phyloP scores from a whole-genome alignment of 2,797 vertebrate species.

The Sebastes trivittatus region DNA sequence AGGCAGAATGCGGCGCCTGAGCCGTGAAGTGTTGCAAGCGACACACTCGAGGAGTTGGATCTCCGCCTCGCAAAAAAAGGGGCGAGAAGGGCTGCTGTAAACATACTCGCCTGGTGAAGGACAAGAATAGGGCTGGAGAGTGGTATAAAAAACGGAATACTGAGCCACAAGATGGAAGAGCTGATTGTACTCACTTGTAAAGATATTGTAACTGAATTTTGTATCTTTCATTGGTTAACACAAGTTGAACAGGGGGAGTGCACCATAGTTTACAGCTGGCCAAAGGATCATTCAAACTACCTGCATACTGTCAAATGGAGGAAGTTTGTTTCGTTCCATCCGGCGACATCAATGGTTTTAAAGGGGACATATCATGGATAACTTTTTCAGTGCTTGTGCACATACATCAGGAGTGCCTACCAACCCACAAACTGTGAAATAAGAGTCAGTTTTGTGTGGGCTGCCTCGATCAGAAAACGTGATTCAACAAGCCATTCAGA shows the following conservation, averaged over 20 bases:
- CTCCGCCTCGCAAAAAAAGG: slow-evolving; percentile 54
- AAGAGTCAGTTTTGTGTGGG: no score
- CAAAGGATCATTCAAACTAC: slow-evolving; percentile 10
- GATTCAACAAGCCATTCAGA: no score
- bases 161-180: slow-evolving; percentile 35
- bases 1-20: slow-evolving; percentile 56
- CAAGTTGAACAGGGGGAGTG: neutral
- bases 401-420: neutral
- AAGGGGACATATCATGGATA: no score
- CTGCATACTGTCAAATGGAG: slow-evolving; percentile 12
- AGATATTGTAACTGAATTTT: neutral
- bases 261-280: neutral
- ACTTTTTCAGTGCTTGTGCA: no score
- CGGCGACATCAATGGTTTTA: slow-evolving; percentile 20
- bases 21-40: slow-evolving; percentile 67
- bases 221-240: neutral
- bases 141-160: slow-evolving; percentile 41
- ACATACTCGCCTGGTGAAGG: slow-evolving; percentile 57
- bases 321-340: slow-evolving; percentile 50
- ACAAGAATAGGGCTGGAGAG: slow-evolving; percentile 51
- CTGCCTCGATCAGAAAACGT: no score
- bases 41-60: slow-evolving; percentile 70
- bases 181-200: neutral
- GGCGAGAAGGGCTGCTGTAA: slow-evolving; percentile 65
- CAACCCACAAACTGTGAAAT: neutral